These are phyloP conservation scores for Clarias gariepinus DNA, from an alignment of 2,113 vertebrate species.

Conservation along the genomic window DNA sequence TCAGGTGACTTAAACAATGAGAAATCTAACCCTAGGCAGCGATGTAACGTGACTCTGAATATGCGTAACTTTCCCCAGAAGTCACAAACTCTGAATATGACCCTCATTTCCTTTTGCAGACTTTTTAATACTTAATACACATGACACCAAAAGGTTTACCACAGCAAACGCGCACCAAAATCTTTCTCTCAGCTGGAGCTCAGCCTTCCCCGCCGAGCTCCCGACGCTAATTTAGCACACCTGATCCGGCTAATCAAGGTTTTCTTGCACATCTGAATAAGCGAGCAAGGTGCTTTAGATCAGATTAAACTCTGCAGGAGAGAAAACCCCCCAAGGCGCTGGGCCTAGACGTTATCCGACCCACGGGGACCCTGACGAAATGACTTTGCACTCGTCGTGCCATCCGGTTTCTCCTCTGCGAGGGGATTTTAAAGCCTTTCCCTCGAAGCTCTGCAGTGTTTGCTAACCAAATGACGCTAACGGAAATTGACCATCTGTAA, in stretches of 20 bases:
- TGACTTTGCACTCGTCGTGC: background rate
- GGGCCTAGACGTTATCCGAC: background rate
- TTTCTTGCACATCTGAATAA: constrained; percentile 12
- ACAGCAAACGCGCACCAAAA: background rate
- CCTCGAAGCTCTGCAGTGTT: background rate
- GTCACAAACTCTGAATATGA: background rate
- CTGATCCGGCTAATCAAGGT: constrained; percentile 37
- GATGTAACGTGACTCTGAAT: background rate
- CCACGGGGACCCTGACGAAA: constrained; percentile 1
- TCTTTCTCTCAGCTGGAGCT: background rate
- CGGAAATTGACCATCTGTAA: constrained; percentile 1
- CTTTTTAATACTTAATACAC: background rate
- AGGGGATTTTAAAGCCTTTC: background rate
- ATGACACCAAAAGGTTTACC: background rate
- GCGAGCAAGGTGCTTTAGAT: constrained; percentile 24
- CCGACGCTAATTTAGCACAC: constrained; percentile 14
- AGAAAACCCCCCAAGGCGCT: background rate
- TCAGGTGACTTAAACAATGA: background rate
- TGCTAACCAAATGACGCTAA: background rate
- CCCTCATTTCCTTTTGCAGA: background rate
- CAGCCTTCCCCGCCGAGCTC: background rate
- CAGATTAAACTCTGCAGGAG: constrained; percentile 10
- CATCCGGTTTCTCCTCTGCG: background rate
- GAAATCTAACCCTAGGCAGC: background rate
- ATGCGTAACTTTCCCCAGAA: background rate